Evolutionary conservation across 2,797 vertebrate genomes (phyloP).

Genomic region (Dipus sagitta): DNA sequence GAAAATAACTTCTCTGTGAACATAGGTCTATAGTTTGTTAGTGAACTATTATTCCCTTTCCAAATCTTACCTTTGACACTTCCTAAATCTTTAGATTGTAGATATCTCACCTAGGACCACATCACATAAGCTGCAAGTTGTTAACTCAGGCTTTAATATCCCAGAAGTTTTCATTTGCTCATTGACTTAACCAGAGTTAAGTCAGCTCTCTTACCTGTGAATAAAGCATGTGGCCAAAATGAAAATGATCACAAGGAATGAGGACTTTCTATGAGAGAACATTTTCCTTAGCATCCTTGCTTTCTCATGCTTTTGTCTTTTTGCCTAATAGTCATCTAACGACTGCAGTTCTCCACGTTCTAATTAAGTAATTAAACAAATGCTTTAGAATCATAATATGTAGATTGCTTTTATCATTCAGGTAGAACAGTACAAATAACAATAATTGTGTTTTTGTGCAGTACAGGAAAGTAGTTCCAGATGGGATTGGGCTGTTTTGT

Average conservation of each 20-base stretch:
- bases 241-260: background rate
- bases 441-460: constrained; percentile 46
- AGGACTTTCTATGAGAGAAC: background rate
- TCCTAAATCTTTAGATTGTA: background rate
- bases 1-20: background rate
- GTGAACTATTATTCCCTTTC: background rate
- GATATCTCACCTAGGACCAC: background rate
- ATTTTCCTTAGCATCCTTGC: background rate
- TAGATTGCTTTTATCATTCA: constrained; percentile 47
- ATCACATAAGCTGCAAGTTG: background rate
- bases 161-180: background rate
- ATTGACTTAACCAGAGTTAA: background rate
- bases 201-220: background rate
- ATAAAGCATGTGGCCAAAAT: background rate
- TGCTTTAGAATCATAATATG: constrained; percentile 30
- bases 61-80: background rate
- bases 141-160: background rate
- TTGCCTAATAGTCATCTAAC: background rate
- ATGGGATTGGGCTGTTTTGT: constrained; percentile 18
- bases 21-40: background rate
- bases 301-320: background rate
- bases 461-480: constrained; percentile 2
- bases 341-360: background rate
- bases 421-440: constrained; percentile 57
- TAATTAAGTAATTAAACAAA: constrained; percentile 69